These are phyloP conservation scores for pig (Sus scrofa) DNA, from an alignment of 2,113 vertebrate species.

Conservation along the genomic window DNA sequence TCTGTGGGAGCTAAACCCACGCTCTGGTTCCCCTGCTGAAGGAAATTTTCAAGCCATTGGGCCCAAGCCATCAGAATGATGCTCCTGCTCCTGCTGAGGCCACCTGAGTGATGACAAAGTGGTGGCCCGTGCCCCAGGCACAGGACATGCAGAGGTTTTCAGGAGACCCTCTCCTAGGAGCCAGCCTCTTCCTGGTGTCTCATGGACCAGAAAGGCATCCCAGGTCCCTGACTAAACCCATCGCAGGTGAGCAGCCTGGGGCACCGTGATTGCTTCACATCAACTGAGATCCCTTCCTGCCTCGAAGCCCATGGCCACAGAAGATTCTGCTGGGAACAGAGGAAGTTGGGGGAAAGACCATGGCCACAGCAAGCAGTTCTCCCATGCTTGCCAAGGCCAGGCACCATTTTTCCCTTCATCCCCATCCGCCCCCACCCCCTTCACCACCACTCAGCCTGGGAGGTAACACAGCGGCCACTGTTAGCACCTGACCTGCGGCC, in stretches of 20 bases:
- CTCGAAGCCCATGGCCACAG: fast-evolving
- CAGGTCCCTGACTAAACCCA: too few relatives aligned
- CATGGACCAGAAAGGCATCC: neutral
- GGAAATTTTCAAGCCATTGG: neutral
- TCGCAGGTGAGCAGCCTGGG: neutral
- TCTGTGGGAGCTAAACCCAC: neutral
- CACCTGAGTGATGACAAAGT: neutral
- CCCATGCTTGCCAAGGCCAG: neutral
- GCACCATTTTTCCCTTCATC: neutral
- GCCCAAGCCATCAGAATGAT: too few relatives aligned
- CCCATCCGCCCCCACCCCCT: too few relatives aligned
- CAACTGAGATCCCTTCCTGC: neutral
- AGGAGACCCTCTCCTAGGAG: neutral
- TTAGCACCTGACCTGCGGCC: neutral
- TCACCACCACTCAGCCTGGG: neutral
- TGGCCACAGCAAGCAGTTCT: neutral
- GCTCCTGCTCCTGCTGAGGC: neutral
- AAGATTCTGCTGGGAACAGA: neutral
- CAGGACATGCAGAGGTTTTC: fast-evolving
- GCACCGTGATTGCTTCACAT: fast-evolving
- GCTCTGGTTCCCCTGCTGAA: too few relatives aligned
- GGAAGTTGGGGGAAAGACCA: neutral
- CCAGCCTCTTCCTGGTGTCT: neutral
- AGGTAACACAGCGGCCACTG: fast-evolving
- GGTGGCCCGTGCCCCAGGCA: neutral